Base-by-base conservation (phyloP, 1,140 invertebrate genomes). In the Scylla paramamosain region DNA sequence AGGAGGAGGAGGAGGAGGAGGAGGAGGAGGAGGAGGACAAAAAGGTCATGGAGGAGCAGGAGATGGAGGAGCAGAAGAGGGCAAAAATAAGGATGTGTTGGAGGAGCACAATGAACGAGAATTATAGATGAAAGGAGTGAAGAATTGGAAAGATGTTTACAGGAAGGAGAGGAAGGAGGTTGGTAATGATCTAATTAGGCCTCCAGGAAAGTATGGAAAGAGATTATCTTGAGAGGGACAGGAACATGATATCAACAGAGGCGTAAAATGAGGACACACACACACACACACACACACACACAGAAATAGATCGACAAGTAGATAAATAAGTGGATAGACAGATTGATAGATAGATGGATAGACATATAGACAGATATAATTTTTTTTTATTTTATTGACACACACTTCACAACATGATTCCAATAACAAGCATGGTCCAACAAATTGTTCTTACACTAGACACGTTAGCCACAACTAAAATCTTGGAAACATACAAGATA, bases 1-100 rank as follows among this genome's bases (percentile, higher is more conserved):
- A 39, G 86, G 86, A 32, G 31, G n/a, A 39, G 86, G 86, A 88
- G 86, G 45, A 46, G 86, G 86, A 88, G 45, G 45, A 39, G n/a
- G n/a, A 12, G 84, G 32, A 86, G 84, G 28, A 39, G 84, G 32
- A 86, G n/a, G 84, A n/a, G n/a, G 28, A 28, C 12, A n/a, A n/a
- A 39, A 86, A 28, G n/a, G 12, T 39, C 39, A n/a, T 31, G 12
- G 20, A 12, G 84, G n/a, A 86, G 10, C 2, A 59, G 52, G 20
- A 59, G 52, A 12, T 16, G 52, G 10, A 59, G 52, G 20, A 59
- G 10, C 10, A 59, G 10, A 59, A 59, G 3, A 59, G n/a, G 32
- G 20, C 10, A 28, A 39, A 39, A n/a, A 86, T 16, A n/a, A 29
- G 84, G 32, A 86, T 14, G 52, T 16, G 20, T 16, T 16, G 67